Conservation (phyloP, 2,888 invertebrate genomes). For the Hesperia comma region DNA sequence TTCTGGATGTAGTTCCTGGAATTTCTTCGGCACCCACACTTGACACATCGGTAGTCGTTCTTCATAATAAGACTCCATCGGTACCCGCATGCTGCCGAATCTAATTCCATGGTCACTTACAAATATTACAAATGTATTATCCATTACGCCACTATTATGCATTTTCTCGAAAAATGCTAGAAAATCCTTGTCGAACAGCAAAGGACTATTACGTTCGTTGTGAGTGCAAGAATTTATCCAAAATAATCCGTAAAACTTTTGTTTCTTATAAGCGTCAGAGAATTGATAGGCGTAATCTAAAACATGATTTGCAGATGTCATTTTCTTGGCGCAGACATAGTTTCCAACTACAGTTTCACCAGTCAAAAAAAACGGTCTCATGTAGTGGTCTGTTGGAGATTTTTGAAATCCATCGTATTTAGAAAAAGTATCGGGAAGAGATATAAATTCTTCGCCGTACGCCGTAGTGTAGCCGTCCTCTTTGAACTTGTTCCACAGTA, state of each 20-base stretch:
- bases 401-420: constrained; percentile 85
- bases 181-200: constrained; percentile 85
- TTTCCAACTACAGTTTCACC: constrained; percentile 77
- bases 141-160: constrained; percentile 77
- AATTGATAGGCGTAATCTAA: constrained; percentile 87
- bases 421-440: constrained; percentile 86
- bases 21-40: constrained; percentile 86
- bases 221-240: constrained; percentile 91
- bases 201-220: constrained; percentile 85
- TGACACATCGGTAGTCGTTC: constrained; percentile 90
- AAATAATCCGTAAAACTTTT: constrained; percentile 88
- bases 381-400: constrained; percentile 91
- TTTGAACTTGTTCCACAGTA: constrained; percentile 90
- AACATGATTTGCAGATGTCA: constrained; percentile 86
- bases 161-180: constrained; percentile 81
- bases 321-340: constrained; percentile 67
- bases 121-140: constrained; percentile 87
- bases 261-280: constrained; percentile 81
- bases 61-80: constrained; percentile 89
- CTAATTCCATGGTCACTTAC: constrained; percentile 91
- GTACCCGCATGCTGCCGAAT: constrained; percentile 86
- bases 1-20: constrained; percentile 79
- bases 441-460: constrained; percentile 89
- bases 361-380: constrained; percentile 88
- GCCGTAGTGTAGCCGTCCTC: constrained; percentile 88